Percentiles rank a stretch among this genome's conserved stretches.
Conservation (phyloP, 2,888 invertebrate genomes). For the Melinaea menophilus region DNA sequence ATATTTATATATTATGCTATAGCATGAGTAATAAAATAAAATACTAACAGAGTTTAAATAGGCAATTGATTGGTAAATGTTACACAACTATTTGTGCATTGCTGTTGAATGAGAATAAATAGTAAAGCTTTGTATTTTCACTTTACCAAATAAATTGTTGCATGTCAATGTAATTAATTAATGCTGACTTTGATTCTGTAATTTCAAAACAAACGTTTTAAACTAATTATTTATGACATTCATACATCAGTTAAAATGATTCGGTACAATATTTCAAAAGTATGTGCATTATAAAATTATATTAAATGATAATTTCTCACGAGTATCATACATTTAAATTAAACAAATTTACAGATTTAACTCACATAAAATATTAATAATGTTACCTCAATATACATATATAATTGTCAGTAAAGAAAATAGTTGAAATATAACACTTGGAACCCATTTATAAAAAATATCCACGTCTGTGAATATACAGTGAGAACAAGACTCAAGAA, state of each 20-base stretch:
- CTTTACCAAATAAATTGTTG: conserved; percentile 7
- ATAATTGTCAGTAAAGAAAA: too few relatives aligned
- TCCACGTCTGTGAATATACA: too few relatives aligned
- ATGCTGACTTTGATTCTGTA: conserved; percentile 4
- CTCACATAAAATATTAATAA: too few relatives aligned
- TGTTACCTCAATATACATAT: too few relatives aligned
- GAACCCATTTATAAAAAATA: too few relatives aligned
- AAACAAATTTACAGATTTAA: too few relatives aligned
- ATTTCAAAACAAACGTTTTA: conserved; percentile 8
- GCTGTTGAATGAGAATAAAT: not conserved
- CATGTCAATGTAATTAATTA: not conserved
- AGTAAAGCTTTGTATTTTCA: not conserved
- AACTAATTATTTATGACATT: not conserved
- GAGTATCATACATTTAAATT: not conserved
- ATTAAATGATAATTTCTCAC: not conserved
- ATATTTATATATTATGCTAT: not conserved
- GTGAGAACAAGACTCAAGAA: too few relatives aligned
- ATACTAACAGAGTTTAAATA: too few relatives aligned
- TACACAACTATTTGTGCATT: not conserved
- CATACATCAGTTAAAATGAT: not conserved
- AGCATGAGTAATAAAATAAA: too few relatives aligned
- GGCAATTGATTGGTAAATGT: not conserved
- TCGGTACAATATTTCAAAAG: not conserved
- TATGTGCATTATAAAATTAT: not conserved
- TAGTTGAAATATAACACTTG: too few relatives aligned